Evolutionary conservation across 2,797 vertebrate species (phyloP), one percentile per base, ranked within the genome.

Genomic region (Jordanella pulchra): DNA sequence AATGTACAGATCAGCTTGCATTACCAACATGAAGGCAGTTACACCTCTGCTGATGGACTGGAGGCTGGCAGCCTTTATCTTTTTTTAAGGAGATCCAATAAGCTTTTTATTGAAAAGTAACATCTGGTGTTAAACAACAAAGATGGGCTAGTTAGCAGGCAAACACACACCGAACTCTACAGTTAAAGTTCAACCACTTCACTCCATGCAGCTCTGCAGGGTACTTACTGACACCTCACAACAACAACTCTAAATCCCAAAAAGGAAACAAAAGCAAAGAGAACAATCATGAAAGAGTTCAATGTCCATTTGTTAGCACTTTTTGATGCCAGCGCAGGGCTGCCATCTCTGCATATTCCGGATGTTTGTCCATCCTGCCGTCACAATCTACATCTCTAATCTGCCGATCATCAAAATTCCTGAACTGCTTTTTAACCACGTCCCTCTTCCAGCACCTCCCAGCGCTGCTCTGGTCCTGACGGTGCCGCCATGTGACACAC

Each of bases 151-250:
- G 77, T 85, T 85, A 78, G 84, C 75, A 77, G 67, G 82, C 82
- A 84, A 56, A 47, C 84, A 77, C 79, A 79, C 73, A 73, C 63
- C 83, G 80, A 73, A 66, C 42, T 12, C 65, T 12, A 76, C 65
- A 71, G 78, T 83, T 79, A 75, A 55, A 66, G 63, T 45, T 44
- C 51, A 83, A 72, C 35, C 83, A 86, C 74, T 75, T 73, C 90
- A 92, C 70, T 27, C 87, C 86, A 74, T 93, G 91, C 92, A 91
- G 82, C 64, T 83, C 80, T 47, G 77, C 86, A 28, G 78, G 81
- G 83, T 95, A 94, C 95, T 95, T 93, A 94, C 94, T 92, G 94
- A 95, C 89, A 94, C 92, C 91, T 94, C 95, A 93, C 93, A 95
- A 93, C 93, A 93, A 92, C 91, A 88, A 82, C 80, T 93, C 76